A percentile compares a stretch with the other conserved stretches of the same genome.
Conservation (phyloP, 2,797 vertebrate genomes). For the Threskiornis aethiopicus region DNA sequence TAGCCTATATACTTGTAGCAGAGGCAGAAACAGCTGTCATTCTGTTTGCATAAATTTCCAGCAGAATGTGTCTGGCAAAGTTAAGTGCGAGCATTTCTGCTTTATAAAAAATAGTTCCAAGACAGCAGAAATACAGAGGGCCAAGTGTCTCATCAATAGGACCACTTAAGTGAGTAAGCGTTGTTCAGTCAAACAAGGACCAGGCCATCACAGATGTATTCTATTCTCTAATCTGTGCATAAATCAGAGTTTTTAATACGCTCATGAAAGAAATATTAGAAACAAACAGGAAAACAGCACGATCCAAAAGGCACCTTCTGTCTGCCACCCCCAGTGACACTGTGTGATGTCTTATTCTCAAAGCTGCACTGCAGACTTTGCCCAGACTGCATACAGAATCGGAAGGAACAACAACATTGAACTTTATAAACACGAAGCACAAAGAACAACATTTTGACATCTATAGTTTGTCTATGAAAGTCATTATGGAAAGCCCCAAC, state of each 20-base stretch:
- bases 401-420: background rate
- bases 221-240: background rate
- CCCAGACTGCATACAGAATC: background rate
- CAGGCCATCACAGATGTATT: background rate
- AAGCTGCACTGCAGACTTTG: constrained; percentile 35
- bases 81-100: background rate
- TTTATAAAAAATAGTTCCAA: constrained; percentile 19
- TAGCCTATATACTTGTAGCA: constrained; percentile 14
- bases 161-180: background rate
- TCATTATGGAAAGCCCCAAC: constrained; percentile 42
- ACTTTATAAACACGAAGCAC: background rate
- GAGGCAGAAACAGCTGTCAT: constrained; percentile 53
- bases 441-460: constrained; percentile 60
- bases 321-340: constrained; percentile 10
- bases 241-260: background rate
- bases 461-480: constrained; percentile 16
- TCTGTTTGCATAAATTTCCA: constrained; percentile 35
- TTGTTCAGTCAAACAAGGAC: background rate
- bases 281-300: background rate
- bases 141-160: background rate
- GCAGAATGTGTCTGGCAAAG: constrained; percentile 41
- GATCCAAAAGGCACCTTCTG: constrained; percentile 36
- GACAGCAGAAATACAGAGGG: constrained; percentile 3
- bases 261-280: background rate
- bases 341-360: background rate